Percentiles rank a stretch among this genome's conserved stretches.
Conservation (phyloP, 2,797 vertebrate species). For the Sciaenops ocellatus region DNA sequence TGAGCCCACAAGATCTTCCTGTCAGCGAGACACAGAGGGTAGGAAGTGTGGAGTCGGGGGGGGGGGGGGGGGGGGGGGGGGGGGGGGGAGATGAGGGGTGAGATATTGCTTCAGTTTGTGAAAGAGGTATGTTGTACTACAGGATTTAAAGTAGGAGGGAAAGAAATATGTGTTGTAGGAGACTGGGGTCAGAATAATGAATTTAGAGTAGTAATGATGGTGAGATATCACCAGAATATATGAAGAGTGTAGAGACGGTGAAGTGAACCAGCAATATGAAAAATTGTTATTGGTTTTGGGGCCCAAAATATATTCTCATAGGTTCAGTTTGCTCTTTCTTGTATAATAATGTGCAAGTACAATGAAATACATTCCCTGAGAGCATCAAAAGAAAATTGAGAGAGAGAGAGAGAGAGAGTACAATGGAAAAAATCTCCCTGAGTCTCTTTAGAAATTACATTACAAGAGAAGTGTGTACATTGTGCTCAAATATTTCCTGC, state of each 20-base stretch:
- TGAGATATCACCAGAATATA: conserved; percentile 34
- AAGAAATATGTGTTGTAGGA: conserved; percentile 38
- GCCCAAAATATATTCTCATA: neutral
- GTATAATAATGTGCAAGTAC: neutral
- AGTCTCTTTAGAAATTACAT: conserved; percentile 27
- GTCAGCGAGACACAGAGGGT: conserved; percentile 29
- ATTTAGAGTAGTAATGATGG: conserved; percentile 40
- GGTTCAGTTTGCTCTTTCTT: conserved; percentile 13
- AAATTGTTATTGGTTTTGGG: conserved; percentile 27
- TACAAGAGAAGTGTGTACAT: conserved; percentile 20
- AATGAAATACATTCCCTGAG: conserved; percentile 10
- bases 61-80: conserved; percentile 23
- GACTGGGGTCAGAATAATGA: conserved; percentile 53
- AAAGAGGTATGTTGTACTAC: conserved; percentile 36
- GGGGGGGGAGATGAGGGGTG: conserved; percentile 31
- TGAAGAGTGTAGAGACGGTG: neutral
- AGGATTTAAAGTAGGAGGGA: conserved; percentile 39
- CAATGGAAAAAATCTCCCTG: conserved; percentile 25
- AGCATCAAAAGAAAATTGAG: conserved; percentile 13
- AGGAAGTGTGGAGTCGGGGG: conserved; percentile 26
- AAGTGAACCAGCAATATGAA: conserved; percentile 29
- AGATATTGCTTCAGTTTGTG: conserved; percentile 52
- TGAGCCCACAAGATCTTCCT: conserved; percentile 47
- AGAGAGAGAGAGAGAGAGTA: neutral
- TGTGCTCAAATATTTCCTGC: conserved; percentile 35